A percentile compares a stretch with the other conserved stretches of the same genome.
phyloP scores from a whole-genome alignment of 1,140 invertebrate species.

The Rhagoletis pomonella region DNA sequence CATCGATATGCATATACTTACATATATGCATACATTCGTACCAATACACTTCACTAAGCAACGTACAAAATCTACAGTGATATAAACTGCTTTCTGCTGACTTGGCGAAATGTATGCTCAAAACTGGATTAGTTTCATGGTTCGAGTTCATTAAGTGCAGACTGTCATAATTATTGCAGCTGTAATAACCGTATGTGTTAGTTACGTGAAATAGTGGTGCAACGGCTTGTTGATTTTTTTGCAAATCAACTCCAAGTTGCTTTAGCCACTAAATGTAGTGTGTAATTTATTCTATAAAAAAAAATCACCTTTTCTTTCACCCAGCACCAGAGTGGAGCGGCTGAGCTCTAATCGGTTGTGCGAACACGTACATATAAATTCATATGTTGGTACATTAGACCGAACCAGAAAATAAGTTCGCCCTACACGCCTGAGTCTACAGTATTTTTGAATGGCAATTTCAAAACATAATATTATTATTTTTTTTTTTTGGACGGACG shows the following conservation, averaged over 20 bases:
- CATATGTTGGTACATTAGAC: too few relatives aligned
- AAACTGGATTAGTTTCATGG: constrained; percentile 46
- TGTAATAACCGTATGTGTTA: neutral
- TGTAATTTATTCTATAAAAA: constrained; percentile 34
- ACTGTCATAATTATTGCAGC: constrained; percentile 34
- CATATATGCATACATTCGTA: too few relatives aligned
- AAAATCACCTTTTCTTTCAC: constrained; percentile 2
- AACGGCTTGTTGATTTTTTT: too few relatives aligned
- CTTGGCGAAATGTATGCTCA: neutral
- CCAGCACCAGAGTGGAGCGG: neutral
- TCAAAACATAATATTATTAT: too few relatives aligned
- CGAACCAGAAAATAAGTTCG: too few relatives aligned
- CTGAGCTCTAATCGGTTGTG: constrained; percentile 9
- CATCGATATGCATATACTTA: too few relatives aligned
- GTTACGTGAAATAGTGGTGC: neutral
- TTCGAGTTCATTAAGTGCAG: constrained; percentile 25
- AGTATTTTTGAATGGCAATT: too few relatives aligned
- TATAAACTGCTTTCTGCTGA: neutral
- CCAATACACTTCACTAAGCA: too few relatives aligned
- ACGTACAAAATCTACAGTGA: too few relatives aligned
- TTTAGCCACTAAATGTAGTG: constrained; percentile 9
- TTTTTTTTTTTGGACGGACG: too few relatives aligned
- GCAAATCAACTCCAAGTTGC: neutral
- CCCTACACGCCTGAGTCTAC: too few relatives aligned
- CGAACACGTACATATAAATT: neutral